Conservation (phyloP, 2,113 vertebrate genomes). For the Salvelinus fontinalis region DNA sequence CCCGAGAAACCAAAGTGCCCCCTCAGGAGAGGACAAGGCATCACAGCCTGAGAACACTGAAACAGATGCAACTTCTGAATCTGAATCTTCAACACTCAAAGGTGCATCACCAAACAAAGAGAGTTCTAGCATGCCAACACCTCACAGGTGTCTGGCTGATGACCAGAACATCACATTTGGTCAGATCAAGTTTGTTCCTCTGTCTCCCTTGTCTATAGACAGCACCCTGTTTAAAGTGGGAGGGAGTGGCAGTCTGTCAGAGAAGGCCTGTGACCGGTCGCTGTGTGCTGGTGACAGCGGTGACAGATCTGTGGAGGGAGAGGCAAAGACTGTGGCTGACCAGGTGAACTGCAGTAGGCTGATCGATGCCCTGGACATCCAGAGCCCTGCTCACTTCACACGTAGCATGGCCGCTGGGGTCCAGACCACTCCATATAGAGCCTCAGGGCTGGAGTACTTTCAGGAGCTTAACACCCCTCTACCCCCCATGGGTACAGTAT, state of each 20-base stretch:
- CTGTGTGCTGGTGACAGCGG: conserved; percentile 1
- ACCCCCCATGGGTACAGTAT: neutral
- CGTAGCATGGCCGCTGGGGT: conserved; percentile 38
- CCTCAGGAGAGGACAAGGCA: neutral
- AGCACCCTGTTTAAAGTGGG: conserved; percentile 60
- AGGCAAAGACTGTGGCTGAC: conserved; percentile 18
- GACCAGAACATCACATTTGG: conserved; percentile 61
- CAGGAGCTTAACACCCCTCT: conserved; percentile 7
- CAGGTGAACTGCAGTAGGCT: conserved; percentile 57
- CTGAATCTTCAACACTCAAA: neutral
- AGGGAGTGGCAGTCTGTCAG: conserved; percentile 18
- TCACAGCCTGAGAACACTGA: conserved; percentile 1
- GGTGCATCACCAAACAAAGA: neutral
- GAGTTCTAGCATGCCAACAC: neutral
- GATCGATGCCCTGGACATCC: conserved; percentile 70
- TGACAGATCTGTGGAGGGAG: neutral
- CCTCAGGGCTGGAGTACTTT: neutral
- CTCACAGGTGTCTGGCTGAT: conserved; percentile 20
- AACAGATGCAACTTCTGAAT: neutral
- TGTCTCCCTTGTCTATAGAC: conserved; percentile 76
- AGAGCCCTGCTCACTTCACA: conserved; percentile 65
- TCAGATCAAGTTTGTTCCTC: conserved; percentile 52
- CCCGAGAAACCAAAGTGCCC: conserved; percentile 35
- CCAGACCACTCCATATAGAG: conserved; percentile 67
- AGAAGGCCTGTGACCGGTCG: conserved; percentile 9